These are phyloP conservation scores for Uloborus diversus DNA, from an alignment of 1,140 invertebrate species.

Conservation along the genomic window DNA sequence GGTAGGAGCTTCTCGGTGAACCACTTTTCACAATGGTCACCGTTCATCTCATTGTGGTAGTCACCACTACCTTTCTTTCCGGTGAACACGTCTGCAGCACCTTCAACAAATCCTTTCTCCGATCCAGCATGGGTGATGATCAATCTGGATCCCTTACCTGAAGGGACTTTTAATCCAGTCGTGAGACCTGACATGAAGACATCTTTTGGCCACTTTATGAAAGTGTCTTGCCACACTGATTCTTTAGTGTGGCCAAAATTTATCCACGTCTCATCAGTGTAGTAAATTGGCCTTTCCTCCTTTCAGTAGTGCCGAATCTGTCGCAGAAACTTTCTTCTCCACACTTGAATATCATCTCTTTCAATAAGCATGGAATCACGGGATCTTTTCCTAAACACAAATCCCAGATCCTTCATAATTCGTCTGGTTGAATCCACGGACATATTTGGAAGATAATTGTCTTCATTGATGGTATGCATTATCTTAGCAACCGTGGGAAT, in stretches of 20 bases:
- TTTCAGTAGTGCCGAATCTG: neutral
- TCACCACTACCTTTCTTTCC: conserved; percentile 46
- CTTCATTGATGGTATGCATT: neutral
- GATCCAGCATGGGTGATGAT: neutral
- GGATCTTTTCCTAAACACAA: neutral
- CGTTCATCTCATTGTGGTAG: conserved; percentile 60
- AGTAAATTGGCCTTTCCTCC: neutral
- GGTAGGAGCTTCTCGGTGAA: conserved; percentile 61
- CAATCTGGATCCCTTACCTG: neutral
- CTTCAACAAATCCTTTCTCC: neutral
- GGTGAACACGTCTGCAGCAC: neutral
- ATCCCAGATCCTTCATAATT: neutral
- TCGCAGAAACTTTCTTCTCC: neutral
- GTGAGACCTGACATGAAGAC: neutral
- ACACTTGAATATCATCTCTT: neutral
- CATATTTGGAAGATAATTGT: neutral
- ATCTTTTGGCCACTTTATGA: neutral
- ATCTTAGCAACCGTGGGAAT: neutral
- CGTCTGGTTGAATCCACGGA: neutral
- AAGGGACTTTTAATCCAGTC: conserved; percentile 1
- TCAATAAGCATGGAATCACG: neutral
- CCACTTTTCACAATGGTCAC: conserved; percentile 54
- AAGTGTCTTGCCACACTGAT: neutral
- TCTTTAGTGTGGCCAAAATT: conserved; percentile 5
- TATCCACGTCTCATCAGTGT: conserved; percentile 6